Conservation (phyloP, 2,113 vertebrate genomes). For the Clarias magur region DNA sequence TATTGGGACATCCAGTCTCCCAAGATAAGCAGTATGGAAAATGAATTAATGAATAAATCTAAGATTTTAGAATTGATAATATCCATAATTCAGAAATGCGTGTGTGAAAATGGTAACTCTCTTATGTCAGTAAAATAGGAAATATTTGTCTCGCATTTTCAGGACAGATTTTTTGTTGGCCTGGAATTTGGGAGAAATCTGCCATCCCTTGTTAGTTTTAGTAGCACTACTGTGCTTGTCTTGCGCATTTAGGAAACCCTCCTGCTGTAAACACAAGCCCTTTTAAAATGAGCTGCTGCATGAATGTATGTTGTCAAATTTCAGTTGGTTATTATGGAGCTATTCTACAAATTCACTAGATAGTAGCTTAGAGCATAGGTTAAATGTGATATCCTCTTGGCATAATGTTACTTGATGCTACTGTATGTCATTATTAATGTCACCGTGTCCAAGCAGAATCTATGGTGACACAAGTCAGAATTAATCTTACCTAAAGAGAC, state of each 20-base stretch:
- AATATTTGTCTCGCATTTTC: neutral
- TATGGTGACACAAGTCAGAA: neutral
- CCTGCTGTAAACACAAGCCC: neutral
- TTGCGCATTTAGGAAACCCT: neutral
- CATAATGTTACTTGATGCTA: neutral
- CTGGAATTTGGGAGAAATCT: neutral
- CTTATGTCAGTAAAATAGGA: neutral
- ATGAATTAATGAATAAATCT: too few species aligned
- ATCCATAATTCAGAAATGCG: neutral
- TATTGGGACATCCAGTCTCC: neutral
- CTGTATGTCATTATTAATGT: neutral
- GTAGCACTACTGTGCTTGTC: neutral
- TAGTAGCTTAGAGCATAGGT: neutral
- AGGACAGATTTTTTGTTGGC: neutral
- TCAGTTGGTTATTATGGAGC: neutral
- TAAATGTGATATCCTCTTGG: neutral
- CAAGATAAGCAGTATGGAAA: too few species aligned
- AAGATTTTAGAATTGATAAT: neutral
- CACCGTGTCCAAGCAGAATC: neutral
- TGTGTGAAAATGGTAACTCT: neutral
- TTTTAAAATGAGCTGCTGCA: neutral
- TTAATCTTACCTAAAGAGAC: neutral
- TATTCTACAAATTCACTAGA: neutral
- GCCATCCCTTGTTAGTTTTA: neutral
- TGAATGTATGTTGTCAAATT: neutral